A percentile compares a stretch with the other conserved stretches of the same genome.
These are phyloP conservation scores for Falco punctatus DNA, from an alignment of 2,113 vertebrate species.

Conservation along the genomic window DNA sequence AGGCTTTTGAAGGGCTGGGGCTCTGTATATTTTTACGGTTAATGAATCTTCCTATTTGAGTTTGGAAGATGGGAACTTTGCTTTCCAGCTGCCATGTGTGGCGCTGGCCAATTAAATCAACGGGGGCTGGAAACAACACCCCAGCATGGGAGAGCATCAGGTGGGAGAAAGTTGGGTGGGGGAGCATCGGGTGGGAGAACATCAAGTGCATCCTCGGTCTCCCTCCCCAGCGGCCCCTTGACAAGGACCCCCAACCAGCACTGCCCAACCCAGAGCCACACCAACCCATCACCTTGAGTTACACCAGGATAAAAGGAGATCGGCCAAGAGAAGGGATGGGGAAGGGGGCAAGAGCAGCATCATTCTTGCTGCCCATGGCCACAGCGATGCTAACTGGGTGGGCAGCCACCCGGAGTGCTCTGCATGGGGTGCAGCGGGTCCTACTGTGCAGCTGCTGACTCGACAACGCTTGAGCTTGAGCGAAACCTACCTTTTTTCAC, in stretches of 20 bases:
- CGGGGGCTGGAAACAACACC: neutral
- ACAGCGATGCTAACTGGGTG: rapidly evolving
- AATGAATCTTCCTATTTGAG: constrained; percentile 80
- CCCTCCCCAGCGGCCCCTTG: neutral
- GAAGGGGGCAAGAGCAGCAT: neutral
- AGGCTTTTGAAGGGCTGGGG: constrained; percentile 64
- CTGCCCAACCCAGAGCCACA: neutral
- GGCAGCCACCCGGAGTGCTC: neutral
- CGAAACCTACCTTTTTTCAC: neutral
- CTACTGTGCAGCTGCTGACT: neutral
- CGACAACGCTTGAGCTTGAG: neutral
- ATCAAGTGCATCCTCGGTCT: neutral
- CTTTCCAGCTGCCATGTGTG: constrained; percentile 47
- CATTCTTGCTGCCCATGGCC: rapidly evolving
- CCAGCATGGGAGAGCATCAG: rapidly evolving
- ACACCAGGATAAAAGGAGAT: neutral
- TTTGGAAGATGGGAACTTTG: constrained; percentile 50
- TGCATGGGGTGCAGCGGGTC: rapidly evolving
- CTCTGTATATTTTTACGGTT: constrained; percentile 77
- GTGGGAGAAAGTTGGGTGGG: neutral
- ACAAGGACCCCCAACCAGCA: no score
- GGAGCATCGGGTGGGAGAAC: neutral
- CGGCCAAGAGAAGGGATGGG: neutral
- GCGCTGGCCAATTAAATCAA: neutral
- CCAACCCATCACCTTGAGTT: rapidly evolving